These are phyloP conservation scores for Camptogramma bilineatum DNA, from an alignment of 2,888 invertebrate genomes.

Conservation along the genomic window DNA sequence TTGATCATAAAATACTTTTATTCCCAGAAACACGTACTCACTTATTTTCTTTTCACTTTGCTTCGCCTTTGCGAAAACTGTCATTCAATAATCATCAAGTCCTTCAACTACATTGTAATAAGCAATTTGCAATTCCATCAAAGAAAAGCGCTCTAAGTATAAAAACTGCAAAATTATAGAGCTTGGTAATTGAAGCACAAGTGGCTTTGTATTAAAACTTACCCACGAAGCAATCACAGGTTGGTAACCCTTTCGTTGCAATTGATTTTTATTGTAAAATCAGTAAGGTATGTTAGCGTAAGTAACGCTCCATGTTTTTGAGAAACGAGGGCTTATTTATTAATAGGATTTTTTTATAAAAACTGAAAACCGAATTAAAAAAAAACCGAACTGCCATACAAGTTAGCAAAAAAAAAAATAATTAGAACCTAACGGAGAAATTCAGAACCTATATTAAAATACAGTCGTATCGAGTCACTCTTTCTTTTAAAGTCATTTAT, in stretches of 20 bases:
- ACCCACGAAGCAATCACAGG: slow-evolving; percentile 64
- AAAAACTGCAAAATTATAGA: slow-evolving; percentile 69
- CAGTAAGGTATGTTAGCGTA: neutral
- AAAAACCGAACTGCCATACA: too few relatives aligned
- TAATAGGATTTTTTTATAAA: too few relatives aligned
- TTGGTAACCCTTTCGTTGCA: slow-evolving; percentile 54
- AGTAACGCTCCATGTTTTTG: neutral
- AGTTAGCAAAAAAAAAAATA: too few relatives aligned
- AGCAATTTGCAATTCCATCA: slow-evolving; percentile 39
- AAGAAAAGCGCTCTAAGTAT: slow-evolving; percentile 40
- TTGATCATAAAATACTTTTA: neutral
- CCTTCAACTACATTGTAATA: slow-evolving; percentile 12
- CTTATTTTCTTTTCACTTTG: slow-evolving; percentile 17
- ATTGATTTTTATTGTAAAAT: slow-evolving; percentile 52
- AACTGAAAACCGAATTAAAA: too few relatives aligned
- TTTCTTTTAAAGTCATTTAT: too few relatives aligned
- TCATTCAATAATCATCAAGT: slow-evolving; percentile 14
- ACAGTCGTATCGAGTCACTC: too few relatives aligned
- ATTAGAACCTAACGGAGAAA: too few relatives aligned
- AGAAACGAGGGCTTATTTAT: neutral
- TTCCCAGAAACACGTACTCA: neutral
- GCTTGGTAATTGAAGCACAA: slow-evolving; percentile 64
- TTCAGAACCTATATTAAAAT: too few relatives aligned
- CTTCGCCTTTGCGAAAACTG: slow-evolving; percentile 10
- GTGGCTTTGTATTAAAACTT: slow-evolving; percentile 53